Evolutionary conservation across 2,797 vertebrate species (phyloP), one percentile per base, ranked within the genome.

Genomic region (Rhinoraja longicauda): DNA sequence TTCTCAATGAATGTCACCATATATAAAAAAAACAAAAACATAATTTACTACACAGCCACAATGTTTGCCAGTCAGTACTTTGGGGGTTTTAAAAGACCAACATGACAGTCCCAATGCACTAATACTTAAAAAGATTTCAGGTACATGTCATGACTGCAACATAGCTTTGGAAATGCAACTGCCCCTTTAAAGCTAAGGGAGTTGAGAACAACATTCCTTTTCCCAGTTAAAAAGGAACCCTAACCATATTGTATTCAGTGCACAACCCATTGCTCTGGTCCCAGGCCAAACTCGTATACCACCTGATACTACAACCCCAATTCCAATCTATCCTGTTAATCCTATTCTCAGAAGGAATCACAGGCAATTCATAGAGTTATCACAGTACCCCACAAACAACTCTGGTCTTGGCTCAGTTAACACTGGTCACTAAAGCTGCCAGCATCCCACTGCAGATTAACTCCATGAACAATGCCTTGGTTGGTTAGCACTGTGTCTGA

Each of bases 1-100:
- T 91, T 91, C 67, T 91, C 36, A 91, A 91, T 91, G 90, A 91
- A 91, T 91, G 90, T 91, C 90, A 91, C 90, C 90, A 91, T 91
- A 91, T 91, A 91, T 91, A 91, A 91, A 91, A 86, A 91, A 73
- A 72, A 90, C 84, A 90, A 90, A 79, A 90, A 70, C 64, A 91
- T 73, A 91, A 91, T 91, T 91, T 91, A 91, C 90, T 91, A 91
- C 90, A 91, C 90, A 91, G 90, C 39, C 67, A 91, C 90, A 91
- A 91, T 72, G 90, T 90, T 90, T 10, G 64, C 32, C 90, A 45
- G 90, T 91, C 67, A 73, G 90, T 91, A 91, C 39, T 90, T 91
- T 36, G 36, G 17, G 82, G 90, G 32, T 10, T 45, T 91, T 29
- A 73, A 39, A 91, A 73, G 24, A 67, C 82, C 36, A 45, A 91